phyloP scores from a whole-genome alignment of 2,113 vertebrate genomes.

The Stomatorhinus ivindoensis region DNA sequence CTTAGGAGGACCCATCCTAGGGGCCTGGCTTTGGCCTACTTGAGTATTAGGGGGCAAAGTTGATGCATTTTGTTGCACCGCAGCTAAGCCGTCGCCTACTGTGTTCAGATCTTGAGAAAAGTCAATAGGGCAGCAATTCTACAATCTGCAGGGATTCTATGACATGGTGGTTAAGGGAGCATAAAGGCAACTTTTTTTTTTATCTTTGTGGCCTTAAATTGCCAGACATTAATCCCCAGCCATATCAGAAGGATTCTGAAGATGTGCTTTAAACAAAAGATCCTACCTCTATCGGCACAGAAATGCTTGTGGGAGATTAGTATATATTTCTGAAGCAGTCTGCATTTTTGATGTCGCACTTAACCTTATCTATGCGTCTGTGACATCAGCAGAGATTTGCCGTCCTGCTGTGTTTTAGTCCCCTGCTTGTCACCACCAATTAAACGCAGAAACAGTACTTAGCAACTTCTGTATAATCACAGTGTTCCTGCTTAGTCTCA shows the following conservation, averaged over 20 bases:
- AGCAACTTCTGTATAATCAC: not conserved
- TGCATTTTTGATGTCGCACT: not conserved
- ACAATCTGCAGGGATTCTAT: not conserved
- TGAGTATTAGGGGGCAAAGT: not conserved
- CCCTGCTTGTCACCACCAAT: not conserved
- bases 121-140: slow-evolving; percentile 4
- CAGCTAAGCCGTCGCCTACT: not conserved
- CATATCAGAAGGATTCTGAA: not conserved
- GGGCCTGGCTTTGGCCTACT: not conserved
- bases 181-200: not conserved
- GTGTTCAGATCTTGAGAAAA: not conserved
- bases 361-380: not conserved
- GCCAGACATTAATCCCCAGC: slow-evolving; percentile 12
- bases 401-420: not conserved
- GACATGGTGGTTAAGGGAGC: not conserved
- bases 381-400: not conserved
- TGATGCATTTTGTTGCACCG: not conserved
- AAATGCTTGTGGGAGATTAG: not conserved
- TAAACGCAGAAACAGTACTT: not conserved
- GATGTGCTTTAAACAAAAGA: not conserved
- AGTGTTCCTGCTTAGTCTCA: not conserved
- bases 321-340: not conserved
- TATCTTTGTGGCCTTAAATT: slow-evolving; percentile 10
- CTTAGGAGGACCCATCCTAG: not conserved
- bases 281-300: not conserved